Conservation (phyloP, 35 echinoderm and acorn worm genomes). For the Stichopus chloronotus region DNA sequence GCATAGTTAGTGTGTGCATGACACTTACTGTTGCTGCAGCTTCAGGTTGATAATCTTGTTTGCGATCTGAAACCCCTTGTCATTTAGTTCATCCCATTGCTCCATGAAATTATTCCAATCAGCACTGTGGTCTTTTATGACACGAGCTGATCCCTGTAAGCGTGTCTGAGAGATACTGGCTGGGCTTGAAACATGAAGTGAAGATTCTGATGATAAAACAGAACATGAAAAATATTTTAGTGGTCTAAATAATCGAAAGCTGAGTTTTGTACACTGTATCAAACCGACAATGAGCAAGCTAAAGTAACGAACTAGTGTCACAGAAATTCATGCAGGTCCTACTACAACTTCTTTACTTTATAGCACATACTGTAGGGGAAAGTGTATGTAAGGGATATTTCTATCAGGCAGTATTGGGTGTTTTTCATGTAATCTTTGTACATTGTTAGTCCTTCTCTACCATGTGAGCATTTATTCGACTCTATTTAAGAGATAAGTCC, state of each 20-base stretch:
- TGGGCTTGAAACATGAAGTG: not conserved
- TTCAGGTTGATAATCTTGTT: slow-evolving; percentile 80
- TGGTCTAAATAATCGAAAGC: too few species aligned
- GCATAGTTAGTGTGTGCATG: not conserved
- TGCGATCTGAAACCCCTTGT: slow-evolving; percentile 72
- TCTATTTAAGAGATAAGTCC: too few species aligned
- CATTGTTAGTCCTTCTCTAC: too few species aligned
- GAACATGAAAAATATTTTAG: not conserved
- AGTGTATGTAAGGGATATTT: too few species aligned
- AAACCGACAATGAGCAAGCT: not conserved
- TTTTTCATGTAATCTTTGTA: too few species aligned
- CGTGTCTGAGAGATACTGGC: not conserved
- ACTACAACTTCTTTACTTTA: too few species aligned
- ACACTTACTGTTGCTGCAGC: slow-evolving; percentile 65
- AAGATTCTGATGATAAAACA: not conserved
- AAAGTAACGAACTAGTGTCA: not conserved
- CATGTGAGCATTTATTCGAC: too few species aligned
- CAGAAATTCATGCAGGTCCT: not conserved
- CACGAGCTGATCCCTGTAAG: slow-evolving; percentile 80
- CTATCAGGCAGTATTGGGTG: too few species aligned
- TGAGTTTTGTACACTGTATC: not conserved
- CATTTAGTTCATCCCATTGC: slow-evolving; percentile 86
- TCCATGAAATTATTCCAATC: slow-evolving; percentile 94
- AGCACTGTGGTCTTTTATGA: slow-evolving; percentile 94
- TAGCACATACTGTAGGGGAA: too few species aligned